phyloP scores from a whole-genome alignment of 2,888 invertebrate species.

The Flexamia atlantica region DNA sequence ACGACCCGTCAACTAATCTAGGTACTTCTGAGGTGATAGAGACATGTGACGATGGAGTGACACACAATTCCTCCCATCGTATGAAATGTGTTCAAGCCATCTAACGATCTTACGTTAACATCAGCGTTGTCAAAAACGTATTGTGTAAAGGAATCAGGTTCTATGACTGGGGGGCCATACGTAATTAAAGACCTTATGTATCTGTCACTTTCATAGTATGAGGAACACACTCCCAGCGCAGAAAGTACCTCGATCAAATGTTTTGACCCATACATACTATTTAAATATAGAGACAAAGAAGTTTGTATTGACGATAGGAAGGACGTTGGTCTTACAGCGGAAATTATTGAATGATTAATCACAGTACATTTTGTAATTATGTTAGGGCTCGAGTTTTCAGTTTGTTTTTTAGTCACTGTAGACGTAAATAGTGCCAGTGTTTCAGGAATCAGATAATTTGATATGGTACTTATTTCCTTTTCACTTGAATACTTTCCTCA shows the following conservation, averaged over 20 bases:
- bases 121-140: slow-evolving; percentile 16
- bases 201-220: slow-evolving; percentile 14
- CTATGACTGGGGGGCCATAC: background rate
- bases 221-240: background rate
- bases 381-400: too few relatives aligned
- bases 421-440: too few relatives aligned
- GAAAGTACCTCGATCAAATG: slow-evolving; percentile 11
- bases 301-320: background rate
- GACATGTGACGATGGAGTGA: slow-evolving; percentile 9
- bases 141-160: slow-evolving; percentile 14
- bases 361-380: background rate
- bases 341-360: background rate
- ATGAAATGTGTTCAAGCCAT: slow-evolving; percentile 39
- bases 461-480: too few relatives aligned
- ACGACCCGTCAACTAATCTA: background rate
- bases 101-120: slow-evolving; percentile 14
- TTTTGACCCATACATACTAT: slow-evolving; percentile 25
- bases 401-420: too few relatives aligned
- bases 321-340: background rate
- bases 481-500: too few relatives aligned
- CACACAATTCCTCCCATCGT: slow-evolving; percentile 31
- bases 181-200: background rate
- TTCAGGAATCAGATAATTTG: too few relatives aligned
- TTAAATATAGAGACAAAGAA: slow-evolving; percentile 12
- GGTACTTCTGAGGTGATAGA: background rate